Evolutionary conservation across 1,140 invertebrate genomes (phyloP).

Genomic region (Pectinophora gossypiella): DNA sequence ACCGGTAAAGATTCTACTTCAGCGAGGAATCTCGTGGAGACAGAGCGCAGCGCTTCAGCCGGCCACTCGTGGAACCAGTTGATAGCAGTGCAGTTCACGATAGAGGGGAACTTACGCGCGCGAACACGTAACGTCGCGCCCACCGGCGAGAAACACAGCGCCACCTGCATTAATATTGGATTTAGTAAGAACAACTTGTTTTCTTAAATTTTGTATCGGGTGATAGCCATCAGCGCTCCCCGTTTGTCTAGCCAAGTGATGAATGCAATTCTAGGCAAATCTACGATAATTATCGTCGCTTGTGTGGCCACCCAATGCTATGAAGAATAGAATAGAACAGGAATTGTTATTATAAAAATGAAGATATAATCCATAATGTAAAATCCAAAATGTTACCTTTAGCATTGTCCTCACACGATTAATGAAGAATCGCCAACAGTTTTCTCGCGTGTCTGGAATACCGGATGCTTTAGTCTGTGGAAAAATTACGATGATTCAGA

Average conservation of each 20-base stretch:
- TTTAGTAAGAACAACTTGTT: no score
- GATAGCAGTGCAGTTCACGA: constrained; percentile 95
- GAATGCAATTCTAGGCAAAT: no score
- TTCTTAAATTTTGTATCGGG: no score
- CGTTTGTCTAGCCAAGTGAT: no score
- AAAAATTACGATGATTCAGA: not conserved
- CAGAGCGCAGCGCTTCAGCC: constrained; percentile 91
- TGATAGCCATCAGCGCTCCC: no score
- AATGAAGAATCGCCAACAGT: constrained; percentile 97
- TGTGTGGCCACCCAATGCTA: no score
- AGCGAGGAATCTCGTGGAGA: constrained; percentile 88
- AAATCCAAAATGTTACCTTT: constrained; percentile 70
- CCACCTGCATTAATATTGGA: no score
- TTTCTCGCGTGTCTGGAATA: constrained; percentile 90
- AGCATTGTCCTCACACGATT: constrained; percentile 87
- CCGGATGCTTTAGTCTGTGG: constrained; percentile 81
- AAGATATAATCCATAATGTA: not conserved
- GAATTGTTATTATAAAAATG: no score
- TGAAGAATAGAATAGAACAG: no score
- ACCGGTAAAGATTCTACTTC: constrained; percentile 78
- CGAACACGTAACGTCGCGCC: constrained; percentile 89
- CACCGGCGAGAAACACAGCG: constrained; percentile 95
- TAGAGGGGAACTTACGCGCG: constrained; percentile 93
- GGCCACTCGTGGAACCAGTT: constrained; percentile 99
- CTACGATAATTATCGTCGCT: no score